These are phyloP conservation scores for Enteromius fasciolatus DNA, from an alignment of 2,797 vertebrate genomes.

Conservation along the genomic window DNA sequence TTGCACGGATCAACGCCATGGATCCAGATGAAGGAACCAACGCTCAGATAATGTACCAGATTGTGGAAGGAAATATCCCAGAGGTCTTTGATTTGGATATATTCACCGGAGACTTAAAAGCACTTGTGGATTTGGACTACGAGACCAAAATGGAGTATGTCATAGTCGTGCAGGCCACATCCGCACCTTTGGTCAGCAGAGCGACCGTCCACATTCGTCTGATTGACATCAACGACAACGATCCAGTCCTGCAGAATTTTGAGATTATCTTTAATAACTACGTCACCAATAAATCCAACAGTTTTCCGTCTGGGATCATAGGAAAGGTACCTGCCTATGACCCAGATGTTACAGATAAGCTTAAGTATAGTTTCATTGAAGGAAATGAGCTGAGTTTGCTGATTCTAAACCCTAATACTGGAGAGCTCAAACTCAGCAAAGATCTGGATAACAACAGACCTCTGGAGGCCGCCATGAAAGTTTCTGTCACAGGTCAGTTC, in stretches of 20 bases:
- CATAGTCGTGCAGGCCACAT: conserved; percentile 96
- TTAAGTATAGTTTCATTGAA: conserved; percentile 89
- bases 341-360: conserved; percentile 92
- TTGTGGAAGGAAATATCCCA: conserved; percentile 93
- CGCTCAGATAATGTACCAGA: conserved; percentile 98
- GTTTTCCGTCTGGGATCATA: conserved; percentile 93
- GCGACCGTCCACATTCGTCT: conserved; percentile 91
- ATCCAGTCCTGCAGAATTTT: conserved; percentile 88
- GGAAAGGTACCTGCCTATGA: conserved; percentile 94
- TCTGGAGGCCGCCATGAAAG: conserved; percentile 92
- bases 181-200: conserved; percentile 93
- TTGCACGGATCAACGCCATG: conserved; percentile 86
- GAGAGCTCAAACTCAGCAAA: conserved; percentile 90
- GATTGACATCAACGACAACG: conserved; percentile 92
- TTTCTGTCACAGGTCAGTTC: conserved; percentile 91
- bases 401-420: conserved; percentile 86
- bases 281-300: conserved; percentile 95
- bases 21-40: conserved; percentile 96
- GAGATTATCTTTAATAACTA: conserved; percentile 99
- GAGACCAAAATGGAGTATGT: conserved; percentile 90
- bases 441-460: conserved; percentile 94
- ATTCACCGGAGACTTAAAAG: conserved; percentile 91
- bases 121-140: conserved; percentile 92
- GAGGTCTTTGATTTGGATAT: conserved; percentile 95
- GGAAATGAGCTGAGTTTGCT: conserved; percentile 93